These are phyloP conservation scores for Tangara arthus DNA, from an alignment of 2,797 vertebrate genomes.

Conservation along the genomic window DNA sequence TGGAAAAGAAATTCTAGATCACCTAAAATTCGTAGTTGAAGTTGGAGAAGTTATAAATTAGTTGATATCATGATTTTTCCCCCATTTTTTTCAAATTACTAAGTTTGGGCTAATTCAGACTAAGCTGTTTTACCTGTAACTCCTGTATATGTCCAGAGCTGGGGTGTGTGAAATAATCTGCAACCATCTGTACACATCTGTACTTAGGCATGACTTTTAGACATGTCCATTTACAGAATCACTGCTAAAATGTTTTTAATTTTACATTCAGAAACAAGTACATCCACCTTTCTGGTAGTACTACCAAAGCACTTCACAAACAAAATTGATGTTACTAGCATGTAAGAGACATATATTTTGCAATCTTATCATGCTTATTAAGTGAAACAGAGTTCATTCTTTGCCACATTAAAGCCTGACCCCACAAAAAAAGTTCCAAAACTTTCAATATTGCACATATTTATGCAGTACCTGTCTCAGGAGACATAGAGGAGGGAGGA, in stretches of 20 bases:
- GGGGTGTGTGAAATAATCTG: background rate
- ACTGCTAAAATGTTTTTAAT: background rate
- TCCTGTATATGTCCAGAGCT: background rate
- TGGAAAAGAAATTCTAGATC: background rate
- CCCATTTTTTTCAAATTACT: background rate
- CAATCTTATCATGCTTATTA: background rate
- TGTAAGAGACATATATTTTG: background rate
- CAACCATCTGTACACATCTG: background rate
- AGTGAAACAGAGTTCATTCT: background rate
- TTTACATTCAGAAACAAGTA: background rate
- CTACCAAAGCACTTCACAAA: background rate
- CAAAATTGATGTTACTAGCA: background rate
- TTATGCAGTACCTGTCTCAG: background rate
- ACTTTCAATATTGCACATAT: background rate
- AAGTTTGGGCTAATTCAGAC: background rate
- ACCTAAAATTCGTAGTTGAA: background rate
- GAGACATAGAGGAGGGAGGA: background rate
- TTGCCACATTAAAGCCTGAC: background rate
- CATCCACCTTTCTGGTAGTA: background rate
- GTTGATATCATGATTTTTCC: rapidly evolving
- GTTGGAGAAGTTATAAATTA: background rate
- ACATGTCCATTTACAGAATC: background rate
- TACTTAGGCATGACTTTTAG: background rate
- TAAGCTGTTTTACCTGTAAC: background rate
- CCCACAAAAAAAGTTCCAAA: background rate